phyloP scores from a whole-genome alignment of 2,113 vertebrate genomes.

The Petrocephalus microphthalmus region DNA sequence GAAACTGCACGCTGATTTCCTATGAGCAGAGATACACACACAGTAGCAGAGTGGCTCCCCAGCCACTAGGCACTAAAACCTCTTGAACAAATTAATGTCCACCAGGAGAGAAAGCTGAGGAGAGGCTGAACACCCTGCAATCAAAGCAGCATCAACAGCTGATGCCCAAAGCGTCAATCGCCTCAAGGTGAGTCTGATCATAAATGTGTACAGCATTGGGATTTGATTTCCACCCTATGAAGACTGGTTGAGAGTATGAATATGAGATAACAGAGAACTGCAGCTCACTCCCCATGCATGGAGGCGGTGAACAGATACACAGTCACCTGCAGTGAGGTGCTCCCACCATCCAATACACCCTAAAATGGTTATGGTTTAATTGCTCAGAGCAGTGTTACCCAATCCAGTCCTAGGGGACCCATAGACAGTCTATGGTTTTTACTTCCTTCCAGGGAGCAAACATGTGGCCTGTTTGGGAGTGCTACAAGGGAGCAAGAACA shows the following conservation, averaged over 20 bases:
- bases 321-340: background rate
- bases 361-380: background rate
- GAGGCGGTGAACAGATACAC: background rate
- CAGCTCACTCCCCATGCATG: background rate
- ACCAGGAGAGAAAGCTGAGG: slow-evolving; percentile 2
- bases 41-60: slow-evolving; percentile 8
- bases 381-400: background rate
- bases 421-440: background rate
- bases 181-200: background rate
- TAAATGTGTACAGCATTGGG: background rate
- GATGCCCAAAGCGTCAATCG: background rate
- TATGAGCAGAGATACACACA: slow-evolving; percentile 2
- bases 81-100: slow-evolving; percentile 19
- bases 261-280: background rate
- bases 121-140: background rate
- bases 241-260: background rate
- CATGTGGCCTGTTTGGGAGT: background rate
- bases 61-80: slow-evolving; percentile 20
- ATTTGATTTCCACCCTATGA: background rate
- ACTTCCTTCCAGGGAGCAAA: background rate
- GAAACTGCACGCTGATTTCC: slow-evolving; percentile 13
- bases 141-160: background rate
- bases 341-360: background rate
- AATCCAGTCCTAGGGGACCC: background rate
- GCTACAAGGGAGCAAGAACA: background rate